Conservation (phyloP, 2,797 vertebrate genomes). For the Acomys russatus region DNA sequence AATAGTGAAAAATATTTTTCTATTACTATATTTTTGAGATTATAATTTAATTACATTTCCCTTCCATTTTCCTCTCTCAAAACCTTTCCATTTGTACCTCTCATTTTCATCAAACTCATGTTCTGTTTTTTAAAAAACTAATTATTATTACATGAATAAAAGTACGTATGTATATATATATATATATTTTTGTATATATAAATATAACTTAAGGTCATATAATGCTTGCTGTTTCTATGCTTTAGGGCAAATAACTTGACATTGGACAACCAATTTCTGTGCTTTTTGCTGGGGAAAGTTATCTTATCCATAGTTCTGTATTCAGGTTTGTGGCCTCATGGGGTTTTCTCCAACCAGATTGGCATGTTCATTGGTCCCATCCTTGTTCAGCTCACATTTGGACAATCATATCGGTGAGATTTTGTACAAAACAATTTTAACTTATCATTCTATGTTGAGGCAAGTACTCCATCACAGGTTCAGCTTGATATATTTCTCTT, state of each 20-base stretch:
- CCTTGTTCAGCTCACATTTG: background rate
- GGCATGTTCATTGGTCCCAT: background rate
- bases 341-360: background rate
- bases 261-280: background rate
- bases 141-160: background rate
- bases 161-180: no score
- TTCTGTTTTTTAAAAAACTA: background rate
- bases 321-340: background rate
- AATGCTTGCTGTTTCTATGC: background rate
- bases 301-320: background rate
- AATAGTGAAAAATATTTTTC: background rate
- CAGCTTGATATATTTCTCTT: no score
- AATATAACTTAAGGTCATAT: background rate
- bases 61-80: background rate
- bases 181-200: background rate
- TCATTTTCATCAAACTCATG: background rate
- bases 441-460: background rate
- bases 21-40: background rate
- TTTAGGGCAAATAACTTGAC: background rate
- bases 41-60: background rate
- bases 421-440: background rate
- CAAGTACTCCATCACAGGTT: no score
- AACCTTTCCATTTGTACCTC: background rate
- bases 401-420: no score
- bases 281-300: background rate